phyloP scores from a whole-genome alignment of 1,140 invertebrate genomes.

The Matsumurasca onukii region DNA sequence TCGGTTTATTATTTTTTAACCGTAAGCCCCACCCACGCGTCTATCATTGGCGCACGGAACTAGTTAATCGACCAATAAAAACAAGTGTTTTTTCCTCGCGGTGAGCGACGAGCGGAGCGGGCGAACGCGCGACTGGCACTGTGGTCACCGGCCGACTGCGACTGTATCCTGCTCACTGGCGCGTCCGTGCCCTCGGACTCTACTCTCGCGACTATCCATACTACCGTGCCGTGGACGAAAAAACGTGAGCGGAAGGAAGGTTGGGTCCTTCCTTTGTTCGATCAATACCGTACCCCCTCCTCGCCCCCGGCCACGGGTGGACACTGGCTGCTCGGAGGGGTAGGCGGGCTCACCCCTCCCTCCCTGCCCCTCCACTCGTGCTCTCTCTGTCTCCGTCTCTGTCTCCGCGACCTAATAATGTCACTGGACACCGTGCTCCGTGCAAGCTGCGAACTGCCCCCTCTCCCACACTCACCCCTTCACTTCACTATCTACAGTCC shows the following conservation, averaged over 20 bases:
- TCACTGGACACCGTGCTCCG: background rate
- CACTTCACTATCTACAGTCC: no score
- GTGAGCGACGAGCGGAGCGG: background rate
- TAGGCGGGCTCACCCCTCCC: no score
- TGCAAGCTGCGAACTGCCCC: constrained; percentile 4
- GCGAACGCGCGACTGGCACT: background rate
- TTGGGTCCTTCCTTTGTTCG: constrained; percentile 35
- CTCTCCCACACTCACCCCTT: background rate
- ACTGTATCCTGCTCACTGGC: background rate
- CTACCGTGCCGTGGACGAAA: constrained; percentile 22
- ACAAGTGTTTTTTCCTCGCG: constrained; percentile 12
- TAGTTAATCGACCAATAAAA: constrained; percentile 31
- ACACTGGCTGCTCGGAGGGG: constrained; percentile 33
- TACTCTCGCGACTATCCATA: background rate
- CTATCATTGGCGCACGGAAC: constrained; percentile 27
- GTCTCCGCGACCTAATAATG: constrained; percentile 2
- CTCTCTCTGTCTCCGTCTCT: constrained; percentile 29
- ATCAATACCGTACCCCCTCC: constrained; percentile 32
- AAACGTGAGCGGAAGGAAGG: constrained; percentile 33
- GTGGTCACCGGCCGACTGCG: background rate
- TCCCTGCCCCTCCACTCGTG: constrained; percentile 4
- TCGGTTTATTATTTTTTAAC: constrained; percentile 31
- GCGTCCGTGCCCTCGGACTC: constrained; percentile 19
- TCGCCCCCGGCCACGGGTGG: constrained; percentile 36
- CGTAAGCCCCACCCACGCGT: constrained; percentile 31